phyloP scores from a whole-genome alignment of 2,888 invertebrate species.

The Drosophila rubida region DNA sequence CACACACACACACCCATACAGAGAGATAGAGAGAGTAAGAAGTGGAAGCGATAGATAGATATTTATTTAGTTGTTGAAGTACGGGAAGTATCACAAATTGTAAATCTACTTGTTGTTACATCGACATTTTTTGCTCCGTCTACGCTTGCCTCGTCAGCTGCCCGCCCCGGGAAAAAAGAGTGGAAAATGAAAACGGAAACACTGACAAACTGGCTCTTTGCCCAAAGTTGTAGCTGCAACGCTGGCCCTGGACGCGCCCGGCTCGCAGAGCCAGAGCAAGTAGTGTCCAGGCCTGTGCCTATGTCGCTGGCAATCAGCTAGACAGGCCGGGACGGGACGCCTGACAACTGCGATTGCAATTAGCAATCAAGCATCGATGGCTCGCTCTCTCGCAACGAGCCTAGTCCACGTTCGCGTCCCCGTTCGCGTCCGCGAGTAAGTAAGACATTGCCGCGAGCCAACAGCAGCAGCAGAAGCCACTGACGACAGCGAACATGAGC shows the following conservation, averaged over 20 bases:
- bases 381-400: conserved; percentile 11
- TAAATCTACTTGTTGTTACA: conserved; percentile 69
- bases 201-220: conserved; percentile 49
- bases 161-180: conserved; percentile 3
- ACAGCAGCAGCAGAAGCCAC: conserved; percentile 35
- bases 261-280: conserved; percentile 10
- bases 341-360: conserved; percentile 65
- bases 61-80: conserved; percentile 79
- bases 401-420: conserved; percentile 6
- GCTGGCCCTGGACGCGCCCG: conserved; percentile 11
- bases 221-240: conserved; percentile 21
- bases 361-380: conserved; percentile 75
- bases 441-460: conserved; percentile 61
- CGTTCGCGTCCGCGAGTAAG: conserved; percentile 21
- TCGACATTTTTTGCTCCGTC: conserved; percentile 32
- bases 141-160: too few species aligned
- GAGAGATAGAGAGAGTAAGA: too few species aligned
- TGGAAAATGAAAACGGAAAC: conserved; percentile 26
- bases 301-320: conserved; percentile 59
- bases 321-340: conserved; percentile 19
- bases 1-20: conserved; percentile 17
- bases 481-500: conserved; percentile 50
- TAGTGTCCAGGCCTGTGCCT: conserved; percentile 16
- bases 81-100: conserved; percentile 77
- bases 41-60: conserved; percentile 65